A percentile compares a stretch with the other conserved stretches of the same genome.
phyloP scores from a whole-genome alignment of 2,797 vertebrate genomes.

The Fringilla coelebs region DNA sequence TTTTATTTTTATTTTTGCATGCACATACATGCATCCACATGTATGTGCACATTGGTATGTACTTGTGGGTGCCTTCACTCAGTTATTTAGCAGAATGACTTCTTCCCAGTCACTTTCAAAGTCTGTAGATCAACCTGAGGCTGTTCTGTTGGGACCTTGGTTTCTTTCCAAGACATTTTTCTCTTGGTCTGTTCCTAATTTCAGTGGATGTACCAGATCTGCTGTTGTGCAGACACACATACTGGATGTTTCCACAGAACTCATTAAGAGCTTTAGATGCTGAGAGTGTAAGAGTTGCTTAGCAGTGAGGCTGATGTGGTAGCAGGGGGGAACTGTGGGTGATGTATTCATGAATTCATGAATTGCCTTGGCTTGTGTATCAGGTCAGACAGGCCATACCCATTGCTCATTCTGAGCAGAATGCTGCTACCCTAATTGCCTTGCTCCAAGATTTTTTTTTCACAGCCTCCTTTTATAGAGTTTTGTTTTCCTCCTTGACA shows the following conservation, averaged over 20 bases:
- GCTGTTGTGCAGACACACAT: fast-evolving
- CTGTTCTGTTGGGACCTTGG: background rate
- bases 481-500: background rate
- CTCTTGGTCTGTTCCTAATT: background rate
- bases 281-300: background rate
- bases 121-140: background rate
- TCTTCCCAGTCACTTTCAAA: background rate
- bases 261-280: background rate
- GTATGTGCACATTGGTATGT: background rate
- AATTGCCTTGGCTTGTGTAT: background rate
- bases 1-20: background rate
- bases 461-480: background rate
- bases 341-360: fast-evolving
- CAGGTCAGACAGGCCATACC: background rate
- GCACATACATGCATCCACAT: background rate
- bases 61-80: background rate
- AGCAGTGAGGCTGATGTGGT: background rate
- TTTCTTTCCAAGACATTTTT: background rate
- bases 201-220: background rate
- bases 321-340: background rate
- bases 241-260: background rate
- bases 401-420: background rate
- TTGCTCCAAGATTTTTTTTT: background rate
- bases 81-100: background rate
- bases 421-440: background rate